Base-by-base conservation (phyloP, 2,797 vertebrate genomes). In the Glyptemys insculpta region DNA sequence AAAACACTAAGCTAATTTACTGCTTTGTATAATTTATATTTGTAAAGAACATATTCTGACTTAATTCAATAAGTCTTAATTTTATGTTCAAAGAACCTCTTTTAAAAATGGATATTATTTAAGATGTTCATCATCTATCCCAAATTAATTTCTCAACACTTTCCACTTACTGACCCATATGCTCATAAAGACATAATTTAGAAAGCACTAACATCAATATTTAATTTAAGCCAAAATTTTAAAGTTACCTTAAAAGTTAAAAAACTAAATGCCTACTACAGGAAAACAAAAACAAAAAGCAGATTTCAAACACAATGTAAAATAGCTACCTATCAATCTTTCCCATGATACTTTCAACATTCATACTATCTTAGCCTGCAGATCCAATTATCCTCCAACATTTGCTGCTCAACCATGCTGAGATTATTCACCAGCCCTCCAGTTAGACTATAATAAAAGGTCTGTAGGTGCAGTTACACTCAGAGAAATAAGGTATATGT, bases 371-470 rank as follows among this genome's bases (percentile, higher is more conserved):
- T 97, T 97, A 97, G 97, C 97, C 96, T 97, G 92, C 89, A 98
- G 96, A 98, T 97, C 96, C 97, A 98, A 98, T 98, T 98, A 98
- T 97, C 92, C 89, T 94, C 87, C 95, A 97, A 97, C 96, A 98
- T 98, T 98, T 98, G 97, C 96, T 98, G 97, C 91, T 98, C 97
- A 98, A 95, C 96, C 97, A 97, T 96, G 96, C 97, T 97, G 97
- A 98, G 96, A 97, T 97, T 97, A 98, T 97, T 97, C 96, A 95
- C 94, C 91, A 79, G 90, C 96, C 96, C 95, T 98, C 96, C 95
- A 98, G 97, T 97, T 96, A 98, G 91, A 96, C 92, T 97, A 97
- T 93, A 98, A 98, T 98, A 98, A 97, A 97, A 98, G 91, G 93
- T 97, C 95, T 95, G 85, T 90, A 94, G 94, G 90, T 96, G 68